A percentile compares a stretch with the other conserved stretches of the same genome.
Conservation (phyloP, 1,140 invertebrate species). For the Orchestia grillus region DNA sequence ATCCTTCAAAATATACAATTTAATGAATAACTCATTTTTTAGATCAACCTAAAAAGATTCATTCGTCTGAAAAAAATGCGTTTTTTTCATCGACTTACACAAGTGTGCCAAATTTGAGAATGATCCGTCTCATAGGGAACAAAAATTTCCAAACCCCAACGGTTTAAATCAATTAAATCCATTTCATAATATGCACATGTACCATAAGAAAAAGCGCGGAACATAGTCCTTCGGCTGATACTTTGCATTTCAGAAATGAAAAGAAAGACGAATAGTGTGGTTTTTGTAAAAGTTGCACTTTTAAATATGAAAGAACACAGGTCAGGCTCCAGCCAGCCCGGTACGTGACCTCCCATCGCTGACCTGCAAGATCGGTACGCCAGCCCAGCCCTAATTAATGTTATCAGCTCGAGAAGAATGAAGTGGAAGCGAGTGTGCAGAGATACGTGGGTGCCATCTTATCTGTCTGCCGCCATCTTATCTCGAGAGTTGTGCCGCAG, state of each 20-base stretch:
- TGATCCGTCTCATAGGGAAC: no score
- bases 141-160: neutral
- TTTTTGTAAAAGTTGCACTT: neutral
- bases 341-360: neutral
- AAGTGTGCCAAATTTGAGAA: no score
- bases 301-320: neutral
- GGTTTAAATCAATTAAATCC: neutral
- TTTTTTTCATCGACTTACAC: no score
- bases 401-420: neutral
- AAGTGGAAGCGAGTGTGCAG: neutral
- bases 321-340: neutral
- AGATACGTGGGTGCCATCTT: neutral
- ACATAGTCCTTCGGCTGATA: no score
- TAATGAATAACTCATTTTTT: no score
- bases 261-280: neutral
- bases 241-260: neutral
- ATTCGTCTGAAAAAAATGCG: no score
- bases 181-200: no score
- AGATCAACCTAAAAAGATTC: no score
- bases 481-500: neutral
- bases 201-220: no score
- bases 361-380: neutral
- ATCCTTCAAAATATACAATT: no score
- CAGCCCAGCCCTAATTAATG: neutral
- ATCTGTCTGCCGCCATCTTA: neutral